Base-by-base conservation (phyloP, 2,888 invertebrate genomes). In the Scaptomyza flava region DNA sequence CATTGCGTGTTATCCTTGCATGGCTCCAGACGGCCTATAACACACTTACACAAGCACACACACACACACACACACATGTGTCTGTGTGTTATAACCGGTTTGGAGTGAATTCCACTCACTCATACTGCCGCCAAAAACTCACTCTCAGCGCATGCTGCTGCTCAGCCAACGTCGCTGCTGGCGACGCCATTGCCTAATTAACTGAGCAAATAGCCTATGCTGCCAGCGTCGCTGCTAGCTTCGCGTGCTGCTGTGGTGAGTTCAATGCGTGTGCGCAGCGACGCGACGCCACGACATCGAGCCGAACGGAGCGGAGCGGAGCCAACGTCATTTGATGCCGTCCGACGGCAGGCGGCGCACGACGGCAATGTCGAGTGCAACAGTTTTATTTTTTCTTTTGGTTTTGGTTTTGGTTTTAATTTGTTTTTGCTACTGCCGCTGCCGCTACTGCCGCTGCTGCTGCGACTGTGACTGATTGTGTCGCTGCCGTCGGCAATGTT, bases 151-250 rank as follows among this genome's bases (percentile, higher is more conserved):
- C 46, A 41, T 5, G 14, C 33, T 58, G 20, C 33, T 58, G 58
- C 66, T 69, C 68, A 27, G 56, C 33, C 54, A 33, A 47, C 14
- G 43, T 11, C 45, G 42, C 53, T 48, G 61, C 45, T 61, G 58
- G 45, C 73, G 69, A 45, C 67, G 81, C 70, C 57, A 79, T 73
- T 78, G 79, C 75, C 79, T 81, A 79, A 79, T 79, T 79, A 81
- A 72, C 81, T 81, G 70, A 60, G 81, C 81, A 81, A 84, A 81
- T 68, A 72, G 75, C 54, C 3, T 5, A 27, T 68, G 64, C 54
- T 63, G 75, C 83, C 50, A 63, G 43, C 60, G 73, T 30, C 38
- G 64, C 54, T 63, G 75, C 50, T n/a, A n/a, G 50, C 43, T 82
- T 47, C 17, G 48, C 51, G 42, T 70, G 79, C 84, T 79, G 82